Base-by-base conservation (phyloP, 2,888 invertebrate species). In the Hesperia comma region DNA sequence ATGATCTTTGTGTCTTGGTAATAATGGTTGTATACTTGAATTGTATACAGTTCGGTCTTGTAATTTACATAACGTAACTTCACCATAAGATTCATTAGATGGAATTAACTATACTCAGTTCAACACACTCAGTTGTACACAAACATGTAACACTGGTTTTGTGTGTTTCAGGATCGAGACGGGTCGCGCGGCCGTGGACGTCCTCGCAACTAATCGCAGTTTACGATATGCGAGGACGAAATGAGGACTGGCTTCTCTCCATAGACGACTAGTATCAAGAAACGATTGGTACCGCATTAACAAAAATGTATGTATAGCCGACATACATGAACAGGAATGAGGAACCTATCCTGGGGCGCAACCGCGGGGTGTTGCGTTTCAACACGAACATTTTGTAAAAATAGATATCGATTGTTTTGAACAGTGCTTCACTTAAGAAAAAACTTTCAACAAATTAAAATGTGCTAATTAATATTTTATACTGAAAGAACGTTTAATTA, bases 241-340 rank as follows among this genome's bases (percentile, higher is more conserved):
- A 77, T 81, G 85, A 88, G 90, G 90, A 87, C 89, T 89, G 85
- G 88, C 92, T 92, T 92, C 92, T 92, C 92, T 85, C 92, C 92
- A 92, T 92, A 90, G 90, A 90, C 87, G 82, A 88, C 89, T 90
- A 89, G 90, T 87, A 87, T 87, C 84, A 82, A 85, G 78, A 78
- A 86, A 78, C 76, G 80, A 88, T 92, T 91, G 92, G 91, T 90
- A 88, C 85, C 83, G 84, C 86, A 85, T 83, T 80, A 51, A 81
- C 79, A 86, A 80, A 79, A 72, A 79, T 79, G 82, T 83, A 84
- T 83, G 84, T 80, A 77, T 73, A 74, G 77, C 74, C 73, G 75
- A 68, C 76, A 75, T 83, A 78, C 80, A 80, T 78, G 77, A 75
- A 77, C 77, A 81, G 75, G 77, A 82, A 79, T 75, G 78, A 79